A percentile compares a stretch with the other conserved stretches of the same genome.
phyloP scores from a whole-genome alignment of 2,888 invertebrate genomes.

The Netelia inedita region DNA sequence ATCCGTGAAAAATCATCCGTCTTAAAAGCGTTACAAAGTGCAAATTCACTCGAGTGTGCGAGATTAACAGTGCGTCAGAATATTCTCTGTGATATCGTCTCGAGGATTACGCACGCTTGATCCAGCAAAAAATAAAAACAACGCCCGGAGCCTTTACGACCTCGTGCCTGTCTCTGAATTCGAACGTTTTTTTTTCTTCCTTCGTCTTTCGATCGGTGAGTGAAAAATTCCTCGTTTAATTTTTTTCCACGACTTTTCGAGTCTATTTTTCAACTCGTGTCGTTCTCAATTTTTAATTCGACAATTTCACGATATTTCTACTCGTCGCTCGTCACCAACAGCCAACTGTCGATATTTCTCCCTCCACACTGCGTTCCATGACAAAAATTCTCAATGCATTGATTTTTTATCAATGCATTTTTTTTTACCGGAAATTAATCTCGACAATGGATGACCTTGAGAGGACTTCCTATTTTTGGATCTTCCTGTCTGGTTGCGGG shows the following conservation, averaged over 20 bases:
- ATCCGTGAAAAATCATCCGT: background rate
- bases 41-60: slow-evolving; percentile 2
- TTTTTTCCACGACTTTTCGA: background rate
- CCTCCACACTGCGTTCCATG: too few species aligned
- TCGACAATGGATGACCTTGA: background rate
- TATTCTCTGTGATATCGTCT: slow-evolving; percentile 27
- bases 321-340: background rate
- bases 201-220: background rate
- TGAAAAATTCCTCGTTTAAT: background rate
- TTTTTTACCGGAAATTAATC: background rate
- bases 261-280: too few species aligned
- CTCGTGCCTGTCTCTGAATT: background rate
- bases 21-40: background rate
- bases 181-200: background rate
- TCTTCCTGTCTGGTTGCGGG: background rate
- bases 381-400: background rate
- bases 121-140: background rate
- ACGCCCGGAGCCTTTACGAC: background rate
- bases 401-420: slow-evolving; percentile 24
- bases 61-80: background rate
- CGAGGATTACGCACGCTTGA: slow-evolving; percentile 15
- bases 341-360: too few species aligned
- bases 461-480: background rate
- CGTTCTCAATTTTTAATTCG: too few species aligned
- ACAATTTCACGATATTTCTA: background rate